phyloP scores from a whole-genome alignment of 2,797 vertebrate species.

The Chaunax sp. region DNA sequence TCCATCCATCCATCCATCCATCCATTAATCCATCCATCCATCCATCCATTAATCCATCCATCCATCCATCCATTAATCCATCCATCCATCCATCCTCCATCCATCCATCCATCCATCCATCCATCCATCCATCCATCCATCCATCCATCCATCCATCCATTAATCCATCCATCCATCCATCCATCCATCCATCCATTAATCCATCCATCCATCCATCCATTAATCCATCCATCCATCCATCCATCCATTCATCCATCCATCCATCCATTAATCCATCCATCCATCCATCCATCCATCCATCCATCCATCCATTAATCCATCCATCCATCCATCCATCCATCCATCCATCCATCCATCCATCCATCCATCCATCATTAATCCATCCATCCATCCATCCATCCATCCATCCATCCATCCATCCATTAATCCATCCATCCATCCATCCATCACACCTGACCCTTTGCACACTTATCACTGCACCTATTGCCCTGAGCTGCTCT shows the following conservation, averaged over 20 bases:
- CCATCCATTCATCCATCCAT: slow-evolving; percentile 16
- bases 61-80: slow-evolving; percentile 28
- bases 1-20: slow-evolving; percentile 13
- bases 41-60: too few species aligned
- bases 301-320: not conserved
- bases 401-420: slow-evolving; percentile 15
- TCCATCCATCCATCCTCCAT: slow-evolving; percentile 10
- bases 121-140: slow-evolving; percentile 6
- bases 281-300: slow-evolving; percentile 12
- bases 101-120: slow-evolving; percentile 12
- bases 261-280: slow-evolving; percentile 9
- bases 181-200: slow-evolving; percentile 3
- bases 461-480: slow-evolving; percentile 50
- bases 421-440: slow-evolving; percentile 4
- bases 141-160: slow-evolving; percentile 3
- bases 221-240: slow-evolving; percentile 18
- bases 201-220: slow-evolving; percentile 3
- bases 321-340: too few species aligned
- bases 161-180: too few species aligned
- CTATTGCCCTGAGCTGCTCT: slow-evolving; percentile 46
- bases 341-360: not conserved
- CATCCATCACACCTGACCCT: slow-evolving; percentile 60
- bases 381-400: slow-evolving; percentile 12
- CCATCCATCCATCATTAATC: slow-evolving; percentile 7
- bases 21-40: slow-evolving; percentile 14